Base-by-base conservation (phyloP, 2,113 vertebrate genomes). In the Dendropsophus ebraccatus region DNA sequence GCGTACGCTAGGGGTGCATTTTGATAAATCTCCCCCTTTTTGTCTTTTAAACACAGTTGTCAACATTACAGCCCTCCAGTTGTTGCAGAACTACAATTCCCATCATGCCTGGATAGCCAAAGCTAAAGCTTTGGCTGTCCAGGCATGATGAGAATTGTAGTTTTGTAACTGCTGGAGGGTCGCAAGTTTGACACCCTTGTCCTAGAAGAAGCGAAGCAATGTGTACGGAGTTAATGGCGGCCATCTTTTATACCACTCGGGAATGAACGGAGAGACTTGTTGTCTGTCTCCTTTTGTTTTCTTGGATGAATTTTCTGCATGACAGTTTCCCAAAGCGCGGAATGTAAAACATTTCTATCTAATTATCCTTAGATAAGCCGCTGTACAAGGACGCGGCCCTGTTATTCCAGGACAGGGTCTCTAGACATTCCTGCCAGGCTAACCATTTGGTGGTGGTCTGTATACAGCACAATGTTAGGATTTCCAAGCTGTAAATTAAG, bases 261-360 rank as follows among this genome's bases (percentile, higher is more conserved):
- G n/a, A 60, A 47, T 70, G 56, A 65, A 47, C 2, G 17, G 3
- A 25, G n/a, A 47, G 13, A n/a, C 30, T 58, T 28, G 14, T 35
- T 58, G 16, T 84, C 70, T 50, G 70, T 58, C n/a, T 21, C 9
- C 67, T 79, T 81, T 62, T 73, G 78, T 74, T 81, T 81, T 81
- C 78, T 74, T 81, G 77, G 52, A 47, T 86, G 50, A 58, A 81
- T 86, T 81, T 86, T 86, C 85, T 81, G 85, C 77, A 86, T 81
- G 85, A 81, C 65, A 47, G 77, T 81, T 56, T 81, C 25, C 50
- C 17, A 60, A 87, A 62, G 78, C 56, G 21, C 62, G 78, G 67
- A 87, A 87, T 87, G 52, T 45, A 58, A 87, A 81, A 62, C 37
- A 73, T 86, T 80, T 70, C 58, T 30, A 58, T 49, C 32, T 32